Evolutionary conservation across 2,113 vertebrate genomes (phyloP).

Genomic region (Notiomystis cincta): DNA sequence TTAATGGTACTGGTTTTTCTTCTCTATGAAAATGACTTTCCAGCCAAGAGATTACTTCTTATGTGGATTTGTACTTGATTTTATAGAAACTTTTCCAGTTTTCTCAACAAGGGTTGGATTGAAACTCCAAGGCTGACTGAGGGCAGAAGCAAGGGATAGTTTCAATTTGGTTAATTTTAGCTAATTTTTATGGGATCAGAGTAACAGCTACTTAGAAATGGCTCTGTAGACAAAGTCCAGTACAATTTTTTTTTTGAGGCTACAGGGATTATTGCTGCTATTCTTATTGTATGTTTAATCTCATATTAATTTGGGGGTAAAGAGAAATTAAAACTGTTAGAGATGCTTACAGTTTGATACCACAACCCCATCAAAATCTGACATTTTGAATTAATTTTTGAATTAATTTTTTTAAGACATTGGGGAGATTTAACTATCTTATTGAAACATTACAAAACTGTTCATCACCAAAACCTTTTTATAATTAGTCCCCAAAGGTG

Average conservation of each 20-base stretch:
- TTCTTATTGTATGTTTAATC: background rate
- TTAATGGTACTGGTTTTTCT: background rate
- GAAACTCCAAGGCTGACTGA: background rate
- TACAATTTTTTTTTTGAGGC: background rate
- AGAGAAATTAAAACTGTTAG: background rate
- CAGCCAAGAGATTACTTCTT: background rate
- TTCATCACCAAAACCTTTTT: conserved; percentile 7
- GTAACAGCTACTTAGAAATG: background rate
- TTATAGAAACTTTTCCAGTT: background rate
- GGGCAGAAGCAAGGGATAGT: background rate
- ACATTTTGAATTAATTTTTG: conserved; percentile 7
- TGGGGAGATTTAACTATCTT: background rate
- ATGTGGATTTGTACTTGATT: background rate
- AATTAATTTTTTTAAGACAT: background rate
- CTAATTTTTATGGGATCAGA: background rate
- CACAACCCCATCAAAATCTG: background rate
- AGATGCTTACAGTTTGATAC: background rate
- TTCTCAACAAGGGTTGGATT: background rate
- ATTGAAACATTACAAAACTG: background rate
- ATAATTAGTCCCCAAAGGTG: conserved; percentile 47
- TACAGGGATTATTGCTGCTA: background rate
- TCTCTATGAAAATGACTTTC: background rate
- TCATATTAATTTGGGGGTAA: background rate
- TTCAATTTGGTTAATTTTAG: background rate
- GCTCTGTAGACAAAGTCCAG: background rate